Base-by-base conservation (phyloP, 2,888 invertebrate species). In the Chloroclysta siterata region DNA sequence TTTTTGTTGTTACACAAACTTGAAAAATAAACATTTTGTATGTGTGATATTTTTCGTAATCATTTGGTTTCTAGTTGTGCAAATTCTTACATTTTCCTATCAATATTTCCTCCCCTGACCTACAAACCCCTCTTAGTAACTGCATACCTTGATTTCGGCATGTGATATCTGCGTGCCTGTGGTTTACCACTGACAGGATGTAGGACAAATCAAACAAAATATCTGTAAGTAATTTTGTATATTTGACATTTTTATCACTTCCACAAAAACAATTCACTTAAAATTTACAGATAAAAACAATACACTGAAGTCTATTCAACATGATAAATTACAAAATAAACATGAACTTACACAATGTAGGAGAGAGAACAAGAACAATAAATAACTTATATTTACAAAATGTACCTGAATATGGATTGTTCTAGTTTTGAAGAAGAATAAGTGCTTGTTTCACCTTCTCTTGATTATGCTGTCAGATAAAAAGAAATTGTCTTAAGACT, bases 1-100 rank as follows among this genome's bases (percentile, higher is more conserved):
- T 92, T 93, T 90, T 93, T 93, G 93, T 93, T 93, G 92, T 91
- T 93, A 93, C 91, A 90, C 91, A 88, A 90, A 92, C 88, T 90
- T 88, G 87, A 90, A 91, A 89, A 92, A 92, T 91, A 93, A 92
- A 93, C 93, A 91, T 92, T 92, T 92, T 93, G 92, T 93, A 92
- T 90, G 93, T 92, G 93, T 92, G 93, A 90, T 80, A 78, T 77
- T 79, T 81, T 83, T 85, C 80, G 87, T 87, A 73, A 80, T 90
- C 87, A 81, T 87, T 90, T 82, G 78, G 63, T 67, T 60, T 54
- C 62, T 68, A 63, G 63, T 64, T 66, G 50, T 69, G 65, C 63
- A 70, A 66, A 63, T 65, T 59, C 66, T 69, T 59, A 41, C 53
- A 63, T 29, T 66, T 59, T 50, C 65, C 54, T 6, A n/a, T 44